Conservation (phyloP, 2,113 vertebrate genomes). For the Sinocyclocheilus rhinocerous region DNA sequence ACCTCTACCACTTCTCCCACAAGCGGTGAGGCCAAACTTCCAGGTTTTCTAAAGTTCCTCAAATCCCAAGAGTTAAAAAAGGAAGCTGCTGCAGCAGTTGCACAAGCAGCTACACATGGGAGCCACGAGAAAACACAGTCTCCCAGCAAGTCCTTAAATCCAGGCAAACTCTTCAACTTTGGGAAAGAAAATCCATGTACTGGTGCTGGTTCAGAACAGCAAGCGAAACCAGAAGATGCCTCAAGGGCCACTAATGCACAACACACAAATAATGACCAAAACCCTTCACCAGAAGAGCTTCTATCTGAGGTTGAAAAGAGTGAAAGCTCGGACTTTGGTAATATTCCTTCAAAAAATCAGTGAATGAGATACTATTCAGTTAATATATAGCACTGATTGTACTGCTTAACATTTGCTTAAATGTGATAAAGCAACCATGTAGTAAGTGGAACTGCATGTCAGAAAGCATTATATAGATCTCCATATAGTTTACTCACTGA, state of each 20-base stretch:
- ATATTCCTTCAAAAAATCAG: constrained; percentile 61
- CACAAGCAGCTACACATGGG: constrained; percentile 70
- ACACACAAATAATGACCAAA: constrained; percentile 68
- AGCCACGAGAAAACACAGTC: constrained; percentile 81
- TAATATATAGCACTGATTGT: constrained; percentile 21
- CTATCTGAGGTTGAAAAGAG: constrained; percentile 65
- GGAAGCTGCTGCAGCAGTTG: constrained; percentile 67
- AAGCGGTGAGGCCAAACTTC: constrained; percentile 86
- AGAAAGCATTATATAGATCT: constrained; percentile 7
- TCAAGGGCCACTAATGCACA: constrained; percentile 57
- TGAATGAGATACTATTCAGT: constrained; percentile 37
- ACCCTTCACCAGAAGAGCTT: constrained; percentile 66
- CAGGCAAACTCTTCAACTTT: constrained; percentile 93
- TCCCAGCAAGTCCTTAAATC: constrained; percentile 92
- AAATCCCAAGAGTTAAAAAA: constrained; percentile 90
- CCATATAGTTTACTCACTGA: background rate
- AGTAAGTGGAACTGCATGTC: constrained; percentile 13
- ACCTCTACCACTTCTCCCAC: constrained; percentile 85
- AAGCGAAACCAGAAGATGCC: constrained; percentile 15
- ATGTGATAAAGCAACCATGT: constrained; percentile 4
- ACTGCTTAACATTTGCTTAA: constrained; percentile 12
- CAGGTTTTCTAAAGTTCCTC: constrained; percentile 92
- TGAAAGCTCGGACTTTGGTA: constrained; percentile 64
- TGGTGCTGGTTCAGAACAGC: constrained; percentile 79
- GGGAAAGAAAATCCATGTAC: constrained; percentile 76